Evolutionary conservation across 2,113 vertebrate genomes (phyloP).

Genomic region (Chloroceryle aenea): DNA sequence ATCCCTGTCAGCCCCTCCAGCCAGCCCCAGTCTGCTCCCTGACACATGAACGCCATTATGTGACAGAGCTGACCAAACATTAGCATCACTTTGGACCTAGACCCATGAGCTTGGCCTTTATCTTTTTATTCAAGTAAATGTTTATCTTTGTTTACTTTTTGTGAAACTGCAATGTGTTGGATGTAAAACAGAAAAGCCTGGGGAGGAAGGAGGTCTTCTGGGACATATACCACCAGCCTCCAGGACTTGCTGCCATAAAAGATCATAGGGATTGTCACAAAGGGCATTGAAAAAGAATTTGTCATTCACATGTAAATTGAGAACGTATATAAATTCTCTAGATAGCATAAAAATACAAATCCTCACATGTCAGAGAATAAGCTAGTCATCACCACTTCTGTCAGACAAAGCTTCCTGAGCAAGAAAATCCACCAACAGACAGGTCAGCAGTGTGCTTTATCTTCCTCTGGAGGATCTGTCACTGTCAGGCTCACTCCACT

Average conservation of each 20-base stretch:
- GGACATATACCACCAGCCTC: accelerated
- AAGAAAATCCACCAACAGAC: not conserved
- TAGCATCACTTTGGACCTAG: not conserved
- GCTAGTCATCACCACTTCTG: not conserved
- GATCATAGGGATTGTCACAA: not conserved
- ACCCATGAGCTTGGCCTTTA: accelerated
- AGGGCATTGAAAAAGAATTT: not conserved
- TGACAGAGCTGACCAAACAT: not conserved
- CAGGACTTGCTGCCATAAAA: not conserved
- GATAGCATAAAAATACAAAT: not conserved
- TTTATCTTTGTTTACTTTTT: not conserved
- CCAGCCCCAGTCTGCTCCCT: not conserved
- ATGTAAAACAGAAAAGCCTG: not conserved
- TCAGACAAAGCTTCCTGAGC: not conserved
- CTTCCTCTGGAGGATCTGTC: not conserved
- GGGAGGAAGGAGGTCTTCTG: not conserved
- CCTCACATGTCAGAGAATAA: not conserved
- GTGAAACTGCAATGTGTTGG: not conserved
- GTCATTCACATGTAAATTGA: not conserved
- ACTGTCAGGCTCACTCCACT: not conserved
- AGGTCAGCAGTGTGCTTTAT: accelerated
- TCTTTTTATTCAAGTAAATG: not conserved
- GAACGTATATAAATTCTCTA: not conserved
- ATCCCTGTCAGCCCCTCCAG: not conserved
- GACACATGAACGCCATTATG: accelerated